These are phyloP conservation scores for Apogon hyalosoma DNA, from an alignment of 2,797 vertebrate genomes.

Conservation along the genomic window DNA sequence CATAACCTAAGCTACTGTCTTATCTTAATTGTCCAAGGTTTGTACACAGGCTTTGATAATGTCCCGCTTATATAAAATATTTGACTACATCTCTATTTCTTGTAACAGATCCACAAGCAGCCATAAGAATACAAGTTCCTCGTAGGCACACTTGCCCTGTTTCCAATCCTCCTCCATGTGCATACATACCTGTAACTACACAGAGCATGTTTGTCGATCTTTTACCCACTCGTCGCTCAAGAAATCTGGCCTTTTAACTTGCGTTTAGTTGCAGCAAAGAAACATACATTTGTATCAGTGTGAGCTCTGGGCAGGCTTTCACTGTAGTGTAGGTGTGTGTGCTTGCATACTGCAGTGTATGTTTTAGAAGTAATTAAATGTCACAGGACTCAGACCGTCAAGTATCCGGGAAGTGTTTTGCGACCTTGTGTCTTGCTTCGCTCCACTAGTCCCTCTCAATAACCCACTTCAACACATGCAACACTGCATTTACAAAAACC, in stretches of 20 bases:
- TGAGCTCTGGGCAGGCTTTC: constrained; percentile 25
- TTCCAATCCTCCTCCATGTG: constrained; percentile 9
- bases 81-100: constrained; percentile 13
- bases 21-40: constrained; percentile 27
- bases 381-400: constrained; percentile 58
- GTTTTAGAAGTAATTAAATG: constrained; percentile 80
- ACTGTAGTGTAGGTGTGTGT: constrained; percentile 2
- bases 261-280: constrained; percentile 17
- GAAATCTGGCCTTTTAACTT: constrained; percentile 32
- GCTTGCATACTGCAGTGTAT: constrained; percentile 54
- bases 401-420: constrained; percentile 72
- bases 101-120: constrained; percentile 34
- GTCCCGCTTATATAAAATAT: constrained; percentile 20
- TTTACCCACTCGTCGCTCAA: constrained; percentile 7
- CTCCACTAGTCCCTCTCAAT: constrained; percentile 62
- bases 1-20: constrained; percentile 17
- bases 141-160: constrained; percentile 11
- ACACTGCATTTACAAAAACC: constrained; percentile 23
- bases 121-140: constrained; percentile 36
- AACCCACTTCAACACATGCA: constrained; percentile 55
- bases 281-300: constrained; percentile 30
- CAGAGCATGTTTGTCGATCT: constrained; percentile 19
- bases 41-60: constrained; percentile 5
- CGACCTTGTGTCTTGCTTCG: constrained; percentile 56
- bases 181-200: neutral